Percentiles rank a stretch among this genome's conserved stretches.
These are phyloP conservation scores for Chelon labrosus DNA, from an alignment of 2,797 vertebrate species.

Conservation along the genomic window DNA sequence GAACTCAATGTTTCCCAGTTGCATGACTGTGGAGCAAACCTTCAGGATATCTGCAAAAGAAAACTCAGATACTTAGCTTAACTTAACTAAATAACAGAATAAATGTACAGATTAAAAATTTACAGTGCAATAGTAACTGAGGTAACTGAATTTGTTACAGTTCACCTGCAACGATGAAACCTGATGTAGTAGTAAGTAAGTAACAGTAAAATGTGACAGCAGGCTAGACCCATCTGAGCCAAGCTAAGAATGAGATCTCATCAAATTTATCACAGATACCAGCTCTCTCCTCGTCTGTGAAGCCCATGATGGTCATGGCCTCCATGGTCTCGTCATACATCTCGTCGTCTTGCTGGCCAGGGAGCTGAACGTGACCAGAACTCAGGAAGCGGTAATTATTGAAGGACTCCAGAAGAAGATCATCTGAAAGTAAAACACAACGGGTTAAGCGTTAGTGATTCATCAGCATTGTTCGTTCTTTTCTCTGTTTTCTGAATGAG, in stretches of 20 bases:
- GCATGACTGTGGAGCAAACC: slow-evolving; percentile 94
- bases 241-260: background rate
- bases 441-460: background rate
- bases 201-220: background rate
- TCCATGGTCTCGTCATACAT: slow-evolving; percentile 96
- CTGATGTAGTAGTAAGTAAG: background rate
- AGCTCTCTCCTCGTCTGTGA: slow-evolving; percentile 91
- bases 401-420: slow-evolving; percentile 93
- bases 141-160: background rate
- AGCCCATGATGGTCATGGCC: slow-evolving; percentile 96
- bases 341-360: slow-evolving; percentile 92
- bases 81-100: background rate
- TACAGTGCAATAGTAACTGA: background rate
- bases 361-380: slow-evolving; percentile 89
- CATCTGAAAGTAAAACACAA: slow-evolving; percentile 82
- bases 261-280: slow-evolving; percentile 71
- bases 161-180: background rate
- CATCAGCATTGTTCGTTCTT: background rate
- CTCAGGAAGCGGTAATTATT: slow-evolving; percentile 93
- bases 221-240: background rate
- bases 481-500: background rate
- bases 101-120: background rate
- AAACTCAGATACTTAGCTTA: background rate
- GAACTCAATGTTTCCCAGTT: slow-evolving; percentile 97
- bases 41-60: slow-evolving; percentile 89